Evolutionary conservation across 2,113 vertebrate species (phyloP).

Genomic region (Prinia subflava): DNA sequence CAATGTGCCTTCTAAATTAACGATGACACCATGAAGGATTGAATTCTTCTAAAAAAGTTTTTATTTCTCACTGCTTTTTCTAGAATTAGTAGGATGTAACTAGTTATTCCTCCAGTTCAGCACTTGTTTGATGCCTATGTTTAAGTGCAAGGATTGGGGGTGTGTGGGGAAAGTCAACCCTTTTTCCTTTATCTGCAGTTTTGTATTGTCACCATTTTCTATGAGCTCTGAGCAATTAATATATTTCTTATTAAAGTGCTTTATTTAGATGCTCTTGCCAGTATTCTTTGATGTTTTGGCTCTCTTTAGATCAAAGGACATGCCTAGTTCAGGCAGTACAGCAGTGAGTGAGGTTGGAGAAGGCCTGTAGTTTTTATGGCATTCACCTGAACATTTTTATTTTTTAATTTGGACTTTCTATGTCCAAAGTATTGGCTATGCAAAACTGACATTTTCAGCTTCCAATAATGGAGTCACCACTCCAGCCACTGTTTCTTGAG

Average conservation of each 20-base stretch:
- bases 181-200: neutral
- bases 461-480: neutral
- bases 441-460: neutral
- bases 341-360: neutral
- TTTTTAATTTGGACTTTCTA: neutral
- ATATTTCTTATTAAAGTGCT: neutral
- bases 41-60: neutral
- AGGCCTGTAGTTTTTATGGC: neutral
- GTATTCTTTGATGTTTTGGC: neutral
- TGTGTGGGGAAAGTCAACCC: neutral
- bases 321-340: neutral
- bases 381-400: neutral
- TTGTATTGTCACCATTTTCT: neutral
- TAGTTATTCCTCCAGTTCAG: neutral
- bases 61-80: neutral
- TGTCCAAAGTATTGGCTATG: neutral
- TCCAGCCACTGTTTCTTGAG: neutral
- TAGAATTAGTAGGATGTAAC: neutral
- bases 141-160: neutral
- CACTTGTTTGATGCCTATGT: neutral
- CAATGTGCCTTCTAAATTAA: neutral
- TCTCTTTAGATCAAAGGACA: neutral
- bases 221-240: neutral
- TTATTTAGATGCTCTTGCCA: neutral
- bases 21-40: neutral